phyloP scores from a whole-genome alignment of 2,888 invertebrate species.

The Drosophila peninsularis region DNA sequence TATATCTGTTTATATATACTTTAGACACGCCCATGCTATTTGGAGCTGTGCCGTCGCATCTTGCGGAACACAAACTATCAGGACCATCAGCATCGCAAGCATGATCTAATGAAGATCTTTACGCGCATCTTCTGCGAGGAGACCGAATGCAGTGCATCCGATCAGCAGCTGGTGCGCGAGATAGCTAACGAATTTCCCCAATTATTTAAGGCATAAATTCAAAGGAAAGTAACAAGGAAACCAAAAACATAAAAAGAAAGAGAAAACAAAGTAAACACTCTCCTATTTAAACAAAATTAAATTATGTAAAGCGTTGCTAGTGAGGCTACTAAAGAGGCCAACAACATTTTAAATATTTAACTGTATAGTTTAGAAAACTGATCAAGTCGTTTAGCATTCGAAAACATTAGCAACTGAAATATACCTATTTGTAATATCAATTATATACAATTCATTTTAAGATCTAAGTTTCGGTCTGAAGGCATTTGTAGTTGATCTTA shows the following conservation, averaged over 20 bases:
- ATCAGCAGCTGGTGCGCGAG: slow-evolving; percentile 91
- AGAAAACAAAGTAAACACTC: slow-evolving; percentile 8
- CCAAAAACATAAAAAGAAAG: slow-evolving; percentile 7
- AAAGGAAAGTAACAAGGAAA: slow-evolving; percentile 52
- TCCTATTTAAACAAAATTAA: slow-evolving; percentile 32
- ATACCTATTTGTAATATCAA: slow-evolving; percentile 6
- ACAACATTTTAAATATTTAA: slow-evolving; percentile 41
- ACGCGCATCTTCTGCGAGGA: slow-evolving; percentile 95
- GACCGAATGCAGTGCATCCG: slow-evolving; percentile 89
- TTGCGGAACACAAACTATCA: slow-evolving; percentile 92
- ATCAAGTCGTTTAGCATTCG: slow-evolving; percentile 29
- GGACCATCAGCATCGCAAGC: slow-evolving; percentile 91
- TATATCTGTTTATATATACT: background rate
- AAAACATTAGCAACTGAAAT: slow-evolving; percentile 38
- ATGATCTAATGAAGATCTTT: slow-evolving; percentile 93
- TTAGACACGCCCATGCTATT: slow-evolving; percentile 91
- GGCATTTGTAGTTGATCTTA: slow-evolving; percentile 32
- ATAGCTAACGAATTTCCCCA: slow-evolving; percentile 94
- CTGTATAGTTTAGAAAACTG: slow-evolving; percentile 43
- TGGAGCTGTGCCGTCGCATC: slow-evolving; percentile 91
- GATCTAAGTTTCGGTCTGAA: slow-evolving; percentile 16
- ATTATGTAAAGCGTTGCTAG: slow-evolving; percentile 69
- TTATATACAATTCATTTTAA: background rate
- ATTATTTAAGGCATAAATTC: slow-evolving; percentile 87
- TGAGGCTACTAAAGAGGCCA: slow-evolving; percentile 67